Percentiles rank a stretch among this genome's conserved stretches.
Conservation (phyloP, 2,888 invertebrate genomes). For the Sialis lutaria region DNA sequence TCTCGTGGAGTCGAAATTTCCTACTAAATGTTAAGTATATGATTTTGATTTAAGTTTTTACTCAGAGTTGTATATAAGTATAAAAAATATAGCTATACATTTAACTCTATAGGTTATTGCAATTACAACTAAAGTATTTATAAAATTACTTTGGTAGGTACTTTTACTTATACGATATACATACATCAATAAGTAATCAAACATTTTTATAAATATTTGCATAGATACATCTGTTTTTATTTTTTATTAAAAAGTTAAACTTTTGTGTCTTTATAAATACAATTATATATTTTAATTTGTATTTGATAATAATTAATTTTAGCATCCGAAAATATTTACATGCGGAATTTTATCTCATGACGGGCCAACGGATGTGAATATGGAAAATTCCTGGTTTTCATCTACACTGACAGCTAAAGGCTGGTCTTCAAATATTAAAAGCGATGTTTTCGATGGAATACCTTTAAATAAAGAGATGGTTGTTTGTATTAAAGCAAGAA, state of each 20-base stretch:
- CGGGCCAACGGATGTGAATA: constrained; percentile 41
- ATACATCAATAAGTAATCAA: too few relatives aligned
- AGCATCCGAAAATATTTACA: constrained; percentile 38
- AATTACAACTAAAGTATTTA: too few relatives aligned
- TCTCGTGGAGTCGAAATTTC: constrained; percentile 40
- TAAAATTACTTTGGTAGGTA: too few relatives aligned
- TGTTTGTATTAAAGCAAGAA: constrained; percentile 44
- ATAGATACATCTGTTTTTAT: too few relatives aligned
- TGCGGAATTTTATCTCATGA: constrained; percentile 46
- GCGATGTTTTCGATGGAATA: constrained; percentile 32
- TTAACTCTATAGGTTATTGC: too few relatives aligned
- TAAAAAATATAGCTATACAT: too few relatives aligned
- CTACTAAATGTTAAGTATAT: constrained; percentile 35
- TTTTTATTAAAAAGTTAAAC: too few relatives aligned
- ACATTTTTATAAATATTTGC: too few relatives aligned
- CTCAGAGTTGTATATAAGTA: too few relatives aligned
- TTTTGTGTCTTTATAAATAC: too few relatives aligned
- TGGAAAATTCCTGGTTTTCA: constrained; percentile 41
- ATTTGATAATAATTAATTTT: constrained; percentile 2
- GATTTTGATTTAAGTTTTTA: too few relatives aligned
- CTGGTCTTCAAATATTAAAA: constrained; percentile 45
- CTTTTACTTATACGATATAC: too few relatives aligned
- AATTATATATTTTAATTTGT: neutral
- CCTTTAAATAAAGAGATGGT: constrained; percentile 45
- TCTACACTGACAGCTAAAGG: constrained; percentile 62